Conservation (phyloP, 2,113 vertebrate genomes). For the Lasiurus cinereus region DNA sequence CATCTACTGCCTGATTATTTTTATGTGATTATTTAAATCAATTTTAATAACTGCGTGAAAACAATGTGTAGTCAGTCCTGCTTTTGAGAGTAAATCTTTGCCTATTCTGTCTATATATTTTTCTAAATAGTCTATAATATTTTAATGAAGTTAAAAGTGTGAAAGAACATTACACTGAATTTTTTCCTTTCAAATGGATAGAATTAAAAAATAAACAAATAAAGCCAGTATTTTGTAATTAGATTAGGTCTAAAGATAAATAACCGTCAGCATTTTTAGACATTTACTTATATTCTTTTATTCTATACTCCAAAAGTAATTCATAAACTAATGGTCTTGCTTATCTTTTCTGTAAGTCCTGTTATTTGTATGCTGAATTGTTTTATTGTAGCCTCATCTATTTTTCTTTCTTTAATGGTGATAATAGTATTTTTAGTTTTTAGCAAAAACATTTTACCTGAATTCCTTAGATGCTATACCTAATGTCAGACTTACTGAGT, state of each 20-base stretch:
- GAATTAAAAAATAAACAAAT: constrained; percentile 14
- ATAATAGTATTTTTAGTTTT: constrained; percentile 16
- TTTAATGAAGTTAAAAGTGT: constrained; percentile 43
- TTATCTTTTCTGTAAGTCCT: neutral
- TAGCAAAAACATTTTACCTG: neutral
- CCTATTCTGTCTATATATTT: neutral
- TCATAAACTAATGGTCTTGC: neutral
- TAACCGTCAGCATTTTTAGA: neutral
- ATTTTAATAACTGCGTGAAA: constrained; percentile 15
- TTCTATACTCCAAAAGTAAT: constrained; percentile 38
- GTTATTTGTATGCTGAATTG: neutral
- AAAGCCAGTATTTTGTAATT: neutral
- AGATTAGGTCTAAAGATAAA: neutral
- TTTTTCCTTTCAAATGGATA: neutral
- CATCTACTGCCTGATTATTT: constrained; percentile 17
- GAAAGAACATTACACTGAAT: neutral
- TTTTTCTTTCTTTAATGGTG: constrained; percentile 25
- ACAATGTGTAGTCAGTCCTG: neutral
- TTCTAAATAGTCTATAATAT: neutral
- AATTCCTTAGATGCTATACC: neutral
- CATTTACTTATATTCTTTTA: constrained; percentile 27
- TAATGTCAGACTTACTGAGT: neutral
- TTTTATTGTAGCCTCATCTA: neutral
- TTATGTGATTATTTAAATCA: constrained; percentile 1
- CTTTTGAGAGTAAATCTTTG: neutral